These are phyloP conservation scores for Thryonomys swinderianus DNA, from an alignment of 2,113 vertebrate genomes.

Conservation along the genomic window DNA sequence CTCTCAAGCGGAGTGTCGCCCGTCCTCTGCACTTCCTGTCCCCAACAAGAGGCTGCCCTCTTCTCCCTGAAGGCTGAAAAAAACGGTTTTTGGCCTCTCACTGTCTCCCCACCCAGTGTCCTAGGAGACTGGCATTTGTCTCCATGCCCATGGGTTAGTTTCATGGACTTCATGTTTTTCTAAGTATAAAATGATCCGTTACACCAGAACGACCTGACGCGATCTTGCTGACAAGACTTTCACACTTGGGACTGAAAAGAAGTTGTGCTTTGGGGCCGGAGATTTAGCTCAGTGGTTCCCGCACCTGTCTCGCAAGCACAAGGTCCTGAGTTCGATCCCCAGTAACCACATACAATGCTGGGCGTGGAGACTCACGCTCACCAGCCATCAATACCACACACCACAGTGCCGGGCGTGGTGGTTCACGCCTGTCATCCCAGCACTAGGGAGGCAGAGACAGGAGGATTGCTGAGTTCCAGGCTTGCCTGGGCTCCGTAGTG, in stretches of 20 bases:
- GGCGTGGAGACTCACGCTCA: too few relatives aligned
- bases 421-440: too few relatives aligned
- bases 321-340: too few relatives aligned
- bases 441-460: too few relatives aligned
- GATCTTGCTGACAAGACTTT: background rate
- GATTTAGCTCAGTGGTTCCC: too few relatives aligned
- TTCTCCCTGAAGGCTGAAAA: background rate
- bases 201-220: background rate
- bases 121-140: background rate
- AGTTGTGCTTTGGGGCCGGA: too few relatives aligned
- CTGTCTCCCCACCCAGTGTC: background rate
- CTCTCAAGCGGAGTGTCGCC: background rate
- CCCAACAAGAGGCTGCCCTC: background rate
- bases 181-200: constrained; percentile 27
- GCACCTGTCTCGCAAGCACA: too few relatives aligned
- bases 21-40: background rate
- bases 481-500: too few relatives aligned
- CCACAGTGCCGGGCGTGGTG: too few relatives aligned
- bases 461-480: too few relatives aligned
- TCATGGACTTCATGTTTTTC: background rate
- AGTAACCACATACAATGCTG: too few relatives aligned
- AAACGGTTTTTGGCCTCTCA: background rate
- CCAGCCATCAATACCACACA: too few relatives aligned
- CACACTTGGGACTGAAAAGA: background rate
- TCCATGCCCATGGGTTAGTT: background rate